These are phyloP conservation scores for Tetraneura akinire DNA, from an alignment of 1,140 invertebrate genomes.

Conservation along the genomic window DNA sequence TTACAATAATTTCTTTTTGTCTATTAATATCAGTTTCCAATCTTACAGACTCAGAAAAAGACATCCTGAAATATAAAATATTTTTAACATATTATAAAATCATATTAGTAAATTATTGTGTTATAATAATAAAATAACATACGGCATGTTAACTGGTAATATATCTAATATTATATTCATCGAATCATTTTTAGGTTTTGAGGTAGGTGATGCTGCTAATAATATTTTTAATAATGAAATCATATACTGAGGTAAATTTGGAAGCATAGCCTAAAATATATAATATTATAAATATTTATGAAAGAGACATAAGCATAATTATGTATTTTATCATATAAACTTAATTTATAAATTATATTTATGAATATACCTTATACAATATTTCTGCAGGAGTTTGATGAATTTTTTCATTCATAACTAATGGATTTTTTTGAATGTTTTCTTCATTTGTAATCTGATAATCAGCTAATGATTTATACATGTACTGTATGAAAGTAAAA, in stretches of 20 bases:
- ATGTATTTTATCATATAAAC: too few species aligned
- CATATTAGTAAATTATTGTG: too few species aligned
- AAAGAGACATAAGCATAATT: too few species aligned
- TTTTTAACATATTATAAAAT: too few species aligned
- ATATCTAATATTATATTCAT: conserved; percentile 98
- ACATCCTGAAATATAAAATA: conserved; percentile 63
- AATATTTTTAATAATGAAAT: conserved; percentile 96
- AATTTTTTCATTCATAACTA: conserved; percentile 68
- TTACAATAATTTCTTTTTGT: conserved; percentile 99
- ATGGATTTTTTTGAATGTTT: conserved; percentile 75
- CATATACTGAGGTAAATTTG: conserved; percentile 94
- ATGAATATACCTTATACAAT: conserved; percentile 80
- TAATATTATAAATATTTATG: neutral
- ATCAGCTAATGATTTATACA: conserved; percentile 82
- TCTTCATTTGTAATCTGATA: conserved; percentile 82
- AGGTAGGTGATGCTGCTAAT: conserved; percentile 94
- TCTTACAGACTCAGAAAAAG: conserved; percentile 95
- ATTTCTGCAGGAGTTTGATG: conserved; percentile 80
- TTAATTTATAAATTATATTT: too few species aligned
- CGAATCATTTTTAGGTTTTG: conserved; percentile 96
- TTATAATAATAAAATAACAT: conserved; percentile 55
- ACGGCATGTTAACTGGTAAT: conserved; percentile 92
- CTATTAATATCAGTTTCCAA: conserved; percentile 95
- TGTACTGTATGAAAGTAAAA: conserved; percentile 59
- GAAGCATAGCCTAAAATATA: conserved; percentile 70